Base-by-base conservation (phyloP, 2,113 vertebrate species). In the Channa argus region DNA sequence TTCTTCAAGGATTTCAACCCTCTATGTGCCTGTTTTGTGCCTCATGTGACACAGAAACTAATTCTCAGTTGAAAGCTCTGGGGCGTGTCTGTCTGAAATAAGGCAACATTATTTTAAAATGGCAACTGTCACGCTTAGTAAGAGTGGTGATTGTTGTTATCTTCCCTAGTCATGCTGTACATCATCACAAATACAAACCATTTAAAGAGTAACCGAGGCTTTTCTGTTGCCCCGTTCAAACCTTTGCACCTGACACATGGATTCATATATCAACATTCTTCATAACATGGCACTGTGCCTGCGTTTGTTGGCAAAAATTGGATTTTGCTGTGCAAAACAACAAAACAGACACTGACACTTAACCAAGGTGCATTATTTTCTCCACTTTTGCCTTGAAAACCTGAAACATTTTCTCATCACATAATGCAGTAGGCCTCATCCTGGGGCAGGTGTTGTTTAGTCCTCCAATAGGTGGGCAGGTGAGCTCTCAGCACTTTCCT, bases 381-480 rank as follows among this genome's bases (percentile, higher is more conserved):
- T 75, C 73, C 54, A 41, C 59, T 66, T 71, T 60, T 77, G 65
- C 46, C 51, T 68, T 80, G 51, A 68, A 71, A 74, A 75, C 58
- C 49, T 77, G 70, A 82, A 85, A 89, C 89, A 89, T 83, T 89
- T 79, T 66, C 70, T 10, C 63, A 93, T 95, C 92, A 97, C 96
- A 97, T 97, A 52, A 98, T 96, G 92, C 96, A 98, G 92, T 97
- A 98, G 94, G 96, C 96, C 95, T 98, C 92, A 4, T 93, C 96
- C 90, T 96, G 95, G 88, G 96, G 96, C 84, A 96, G 95, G 69
- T 96, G 95, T 91, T 96, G 95, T 94, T 94, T 96, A 95, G 96
- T 96, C 93, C 96, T 95, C 94, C 96, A 97, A 93, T 96, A 97
- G 67, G 95, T 94, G 65, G 96, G 96, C 89, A 96, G 92, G 60